These are phyloP conservation scores for Dasyurus viverrinus DNA, from an alignment of 2,113 vertebrate genomes.

Conservation along the genomic window DNA sequence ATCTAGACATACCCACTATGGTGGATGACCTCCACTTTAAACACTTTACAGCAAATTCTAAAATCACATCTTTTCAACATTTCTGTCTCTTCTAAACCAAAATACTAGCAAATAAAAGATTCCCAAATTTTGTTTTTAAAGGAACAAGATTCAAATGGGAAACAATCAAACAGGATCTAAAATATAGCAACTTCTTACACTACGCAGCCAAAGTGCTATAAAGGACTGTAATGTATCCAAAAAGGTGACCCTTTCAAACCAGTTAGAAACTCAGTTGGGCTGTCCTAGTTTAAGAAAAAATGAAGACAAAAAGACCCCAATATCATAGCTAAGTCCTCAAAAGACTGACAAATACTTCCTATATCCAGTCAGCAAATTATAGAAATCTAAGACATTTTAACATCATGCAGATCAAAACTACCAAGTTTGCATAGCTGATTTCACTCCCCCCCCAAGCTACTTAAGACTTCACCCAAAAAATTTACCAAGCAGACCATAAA, in stretches of 20 bases:
- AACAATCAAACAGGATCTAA: not conserved
- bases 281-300: not conserved
- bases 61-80: not conserved
- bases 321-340: not conserved
- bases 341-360: not conserved
- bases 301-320: not conserved
- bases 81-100: not conserved
- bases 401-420: not conserved
- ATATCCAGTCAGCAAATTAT: not conserved
- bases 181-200: not conserved
- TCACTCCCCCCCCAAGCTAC: not conserved
- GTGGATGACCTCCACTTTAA: not conserved
- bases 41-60: not conserved
- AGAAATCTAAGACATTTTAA: not conserved
- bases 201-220: not conserved
- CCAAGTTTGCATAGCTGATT: not conserved
- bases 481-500: not conserved
- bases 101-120: not conserved
- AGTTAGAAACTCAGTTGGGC: not conserved
- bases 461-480: not conserved
- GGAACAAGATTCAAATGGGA: not conserved
- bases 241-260: not conserved
- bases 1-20: not conserved
- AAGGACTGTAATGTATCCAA: not conserved
- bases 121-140: not conserved